Base-by-base conservation (phyloP, 2,888 invertebrate genomes). In the Melieria crassipennis region DNA sequence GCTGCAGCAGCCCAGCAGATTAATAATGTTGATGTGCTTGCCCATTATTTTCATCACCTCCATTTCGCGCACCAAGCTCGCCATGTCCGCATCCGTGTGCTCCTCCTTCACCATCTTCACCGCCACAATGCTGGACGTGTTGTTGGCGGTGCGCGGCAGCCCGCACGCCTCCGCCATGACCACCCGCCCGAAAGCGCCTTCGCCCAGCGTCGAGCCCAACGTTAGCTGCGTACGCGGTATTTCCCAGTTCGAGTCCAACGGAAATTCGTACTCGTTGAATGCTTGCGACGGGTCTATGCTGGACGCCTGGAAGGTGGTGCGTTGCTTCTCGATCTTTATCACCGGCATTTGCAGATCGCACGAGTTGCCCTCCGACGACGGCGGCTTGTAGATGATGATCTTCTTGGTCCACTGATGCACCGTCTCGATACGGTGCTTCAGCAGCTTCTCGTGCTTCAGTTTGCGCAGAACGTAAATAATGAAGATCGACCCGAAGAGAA, bases 1-100 rank as follows among this genome's bases (percentile, higher is more conserved):
- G 0, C 97, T 98, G 87, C 98, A 98, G 84, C 98, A 98, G 4
- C 98, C 99, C 42, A 99, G 88, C 72, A 99, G 88, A 86, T 98
- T 98, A 81, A 99, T 98, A 74, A 99, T 98, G 87, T 99, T 98
- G 68, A 97, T 96, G 86, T 99, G 98, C 77, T 94, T 94, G 45
- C 99, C 99, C 72, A 98, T 96, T 91, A 95, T 94, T 88, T 99
- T 99, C 99, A 99, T 99, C 89, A 99, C 95, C 84, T 98, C 98
- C 98, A 99, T 98, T 87, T 99, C 99, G 0, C 96, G 95, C 11
- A 99, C 97, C 69, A 99, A 87, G 78, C 98, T 98, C 89, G 96
- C 95, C 93, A 99, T 94, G 85, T 99, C 99, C 3, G 95, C 92
- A 83, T 99, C 99, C 0, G 96, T 97, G 84, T 99, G 98, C 55